phyloP scores from a whole-genome alignment of 2,113 vertebrate species.

The Mus musculus region GRCm39 chr1:179972501-179973000 shows the following conservation, averaged over 20 bases:
- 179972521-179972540: constrained; percentile 98
- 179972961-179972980: not conserved
- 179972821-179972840: constrained; percentile 47
- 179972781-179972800: not conserved
- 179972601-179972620: not conserved
- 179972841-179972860: not conserved
- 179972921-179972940: not conserved
- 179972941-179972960: not conserved
- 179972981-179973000: constrained; percentile 13
- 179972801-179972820: not conserved
- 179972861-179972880: not conserved
- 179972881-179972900: not conserved
- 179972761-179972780: constrained; percentile 4
- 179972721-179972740: not conserved
- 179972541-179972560: constrained; percentile 95
- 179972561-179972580: constrained; percentile 92
- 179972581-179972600: not conserved
- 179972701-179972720: not conserved
- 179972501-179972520: constrained; percentile 97
- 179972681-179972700: not conserved
- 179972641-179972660: constrained; percentile 15
- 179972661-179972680: not conserved
- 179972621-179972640: not conserved
- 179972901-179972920: not conserved
- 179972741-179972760: not conserved